Percentiles rank a stretch among this genome's conserved stretches.
Conservation (phyloP, 92 coral and sea anemone genomes). For the Phenganax stokvisi region DNA sequence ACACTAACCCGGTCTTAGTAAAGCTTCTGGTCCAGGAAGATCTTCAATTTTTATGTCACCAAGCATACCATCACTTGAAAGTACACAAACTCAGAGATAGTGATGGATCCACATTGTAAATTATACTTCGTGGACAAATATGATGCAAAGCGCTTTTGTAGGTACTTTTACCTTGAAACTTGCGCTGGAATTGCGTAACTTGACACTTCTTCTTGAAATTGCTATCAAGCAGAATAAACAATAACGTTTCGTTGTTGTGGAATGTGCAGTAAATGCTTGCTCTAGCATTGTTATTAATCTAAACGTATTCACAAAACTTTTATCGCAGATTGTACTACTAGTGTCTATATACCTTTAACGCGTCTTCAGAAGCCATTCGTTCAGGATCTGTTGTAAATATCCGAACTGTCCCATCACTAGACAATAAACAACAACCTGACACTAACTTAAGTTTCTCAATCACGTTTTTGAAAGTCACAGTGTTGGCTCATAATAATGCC, state of each 20-base stretch:
- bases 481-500: no score
- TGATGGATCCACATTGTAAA: background rate
- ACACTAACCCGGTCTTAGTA: constrained; percentile 78
- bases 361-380: constrained; percentile 76
- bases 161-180: constrained; percentile 62
- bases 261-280: background rate
- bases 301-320: background rate
- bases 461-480: no score
- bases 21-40: constrained; percentile 97
- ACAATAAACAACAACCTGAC: background rate
- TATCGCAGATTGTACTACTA: no score
- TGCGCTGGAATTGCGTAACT: constrained; percentile 95
- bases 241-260: background rate
- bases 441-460: background rate
- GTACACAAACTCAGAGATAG: background rate
- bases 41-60: constrained; percentile 94
- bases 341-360: constrained; percentile 48
- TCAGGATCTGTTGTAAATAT: constrained; percentile 70
- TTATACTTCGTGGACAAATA: background rate
- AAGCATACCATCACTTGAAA: constrained; percentile 67
- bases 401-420: constrained; percentile 94
- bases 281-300: background rate
- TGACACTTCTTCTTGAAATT: constrained; percentile 90
- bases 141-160: background rate
- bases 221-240: constrained; percentile 42